Conservation (phyloP, 2,888 invertebrate genomes). For the Opisthograptis luteolata region DNA sequence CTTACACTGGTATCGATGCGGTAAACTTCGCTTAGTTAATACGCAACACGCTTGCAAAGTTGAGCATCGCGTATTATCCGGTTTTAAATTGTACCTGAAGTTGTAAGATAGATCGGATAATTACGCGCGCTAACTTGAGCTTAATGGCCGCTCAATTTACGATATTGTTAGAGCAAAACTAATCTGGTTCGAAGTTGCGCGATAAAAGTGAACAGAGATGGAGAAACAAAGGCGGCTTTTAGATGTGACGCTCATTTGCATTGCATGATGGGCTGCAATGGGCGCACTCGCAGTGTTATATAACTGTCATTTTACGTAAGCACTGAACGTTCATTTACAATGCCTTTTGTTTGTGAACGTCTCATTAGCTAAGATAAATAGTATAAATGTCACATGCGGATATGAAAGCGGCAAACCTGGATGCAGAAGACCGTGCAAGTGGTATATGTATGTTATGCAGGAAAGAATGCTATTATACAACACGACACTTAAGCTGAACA, state of each 20-base stretch:
- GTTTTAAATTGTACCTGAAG: conserved; percentile 46
- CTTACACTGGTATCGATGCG: conserved; percentile 52
- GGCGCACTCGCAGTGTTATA: conserved; percentile 53
- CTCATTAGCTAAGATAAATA: conserved; percentile 7
- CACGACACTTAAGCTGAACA: too few species aligned
- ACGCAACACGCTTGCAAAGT: conserved; percentile 35
- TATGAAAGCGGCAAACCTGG: conserved; percentile 7
- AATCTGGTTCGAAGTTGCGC: conserved; percentile 66
- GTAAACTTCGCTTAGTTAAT: conserved; percentile 47
- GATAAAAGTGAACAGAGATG: conserved; percentile 64
- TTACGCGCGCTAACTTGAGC: conserved; percentile 52
- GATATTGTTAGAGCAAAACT: conserved; percentile 67
- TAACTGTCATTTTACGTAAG: conserved; percentile 44
- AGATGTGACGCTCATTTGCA: conserved; percentile 66
- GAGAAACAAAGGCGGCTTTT: conserved; percentile 63
- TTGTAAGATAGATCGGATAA: conserved; percentile 57
- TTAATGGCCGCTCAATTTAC: conserved; percentile 60
- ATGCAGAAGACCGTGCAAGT: conserved; percentile 1
- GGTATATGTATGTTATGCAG: too few species aligned
- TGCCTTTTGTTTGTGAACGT: conserved; percentile 17
- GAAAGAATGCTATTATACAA: too few species aligned
- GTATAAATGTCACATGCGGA: conserved; percentile 7
- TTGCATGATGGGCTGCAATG: conserved; percentile 50
- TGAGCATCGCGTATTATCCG: conserved; percentile 39
- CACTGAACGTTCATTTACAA: conserved; percentile 23